phyloP scores from a whole-genome alignment of 1,140 invertebrate genomes.

The Choristoneura fumiferana region DNA sequence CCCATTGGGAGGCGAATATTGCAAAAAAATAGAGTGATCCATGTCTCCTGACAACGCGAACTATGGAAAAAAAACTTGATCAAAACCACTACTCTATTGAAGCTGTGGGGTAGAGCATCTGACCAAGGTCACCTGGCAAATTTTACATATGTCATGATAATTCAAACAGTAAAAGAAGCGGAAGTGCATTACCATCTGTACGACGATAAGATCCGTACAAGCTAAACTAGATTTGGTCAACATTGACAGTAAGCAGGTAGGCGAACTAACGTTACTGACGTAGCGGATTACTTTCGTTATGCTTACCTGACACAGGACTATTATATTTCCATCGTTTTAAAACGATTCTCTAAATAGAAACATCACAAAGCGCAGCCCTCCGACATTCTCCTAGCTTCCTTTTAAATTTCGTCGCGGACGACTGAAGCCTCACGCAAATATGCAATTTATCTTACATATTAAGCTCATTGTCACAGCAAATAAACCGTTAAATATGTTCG shows the following conservation, averaged over 20 bases:
- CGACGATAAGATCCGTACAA: constrained; percentile 4
- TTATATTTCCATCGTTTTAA: constrained; percentile 2
- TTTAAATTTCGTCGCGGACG: constrained; percentile 26
- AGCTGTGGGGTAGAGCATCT: no score
- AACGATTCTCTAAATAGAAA: constrained; percentile 15
- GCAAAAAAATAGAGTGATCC: constrained; percentile 64
- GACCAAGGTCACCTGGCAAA: background rate
- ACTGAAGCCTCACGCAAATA: constrained; percentile 37
- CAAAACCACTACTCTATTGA: constrained; percentile 7
- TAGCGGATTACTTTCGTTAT: background rate
- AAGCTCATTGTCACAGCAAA: constrained; percentile 32
- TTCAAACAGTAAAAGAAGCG: background rate
- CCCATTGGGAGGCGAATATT: constrained; percentile 83
- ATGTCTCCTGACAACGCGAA: constrained; percentile 32
- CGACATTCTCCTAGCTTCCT: constrained; percentile 36
- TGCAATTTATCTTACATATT: constrained; percentile 25
- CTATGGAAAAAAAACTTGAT: constrained; percentile 28
- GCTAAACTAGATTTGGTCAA: background rate
- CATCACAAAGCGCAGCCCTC: constrained; percentile 19
- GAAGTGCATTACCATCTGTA: constrained; percentile 2
- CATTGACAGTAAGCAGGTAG: constrained; percentile 5
- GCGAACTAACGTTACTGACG: constrained; percentile 5
- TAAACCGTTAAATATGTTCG: constrained; percentile 22
- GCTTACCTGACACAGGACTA: constrained; percentile 14
- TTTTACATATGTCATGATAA: constrained; percentile 2